Conservation (phyloP, 2,888 invertebrate species). For the Tenthredo mesomela region DNA sequence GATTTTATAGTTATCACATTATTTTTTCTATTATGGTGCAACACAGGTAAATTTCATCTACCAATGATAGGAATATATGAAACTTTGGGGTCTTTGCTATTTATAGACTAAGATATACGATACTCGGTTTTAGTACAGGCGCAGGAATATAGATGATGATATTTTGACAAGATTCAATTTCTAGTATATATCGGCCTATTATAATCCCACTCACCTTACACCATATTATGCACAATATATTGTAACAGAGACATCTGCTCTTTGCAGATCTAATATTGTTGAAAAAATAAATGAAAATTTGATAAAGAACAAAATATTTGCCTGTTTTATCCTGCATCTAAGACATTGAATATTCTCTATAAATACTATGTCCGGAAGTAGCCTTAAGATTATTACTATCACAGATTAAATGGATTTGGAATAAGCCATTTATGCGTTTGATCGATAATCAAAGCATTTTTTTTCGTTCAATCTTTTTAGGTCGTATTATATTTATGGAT, state of each 20-base stretch:
- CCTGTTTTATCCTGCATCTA: background rate
- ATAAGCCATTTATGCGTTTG: background rate
- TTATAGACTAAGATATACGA: background rate
- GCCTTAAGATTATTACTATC: slow-evolving; percentile 38
- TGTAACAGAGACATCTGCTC: slow-evolving; percentile 28
- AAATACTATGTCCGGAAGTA: slow-evolving; percentile 17
- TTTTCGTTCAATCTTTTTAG: background rate
- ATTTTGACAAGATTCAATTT: slow-evolving; percentile 28
- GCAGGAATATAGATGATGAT: slow-evolving; percentile 25
- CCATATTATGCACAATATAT: slow-evolving; percentile 36
- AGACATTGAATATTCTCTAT: slow-evolving; percentile 8
- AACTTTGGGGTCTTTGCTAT: background rate
- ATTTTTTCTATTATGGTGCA: slow-evolving; percentile 34
- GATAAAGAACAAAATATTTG: background rate
- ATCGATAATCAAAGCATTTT: slow-evolving; percentile 11
- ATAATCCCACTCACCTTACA: slow-evolving; percentile 50
- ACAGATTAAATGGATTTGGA: slow-evolving; percentile 28
- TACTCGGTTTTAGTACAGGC: background rate
- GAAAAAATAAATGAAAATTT: slow-evolving; percentile 11
- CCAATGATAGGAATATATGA: background rate
- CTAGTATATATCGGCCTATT: background rate
- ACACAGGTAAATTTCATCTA: slow-evolving; percentile 24
- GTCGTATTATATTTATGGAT: background rate
- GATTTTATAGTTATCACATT: slow-evolving; percentile 10
- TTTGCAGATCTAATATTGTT: slow-evolving; percentile 24